Base-by-base conservation (phyloP, 2,888 invertebrate species). In the Aplocera efformata region DNA sequence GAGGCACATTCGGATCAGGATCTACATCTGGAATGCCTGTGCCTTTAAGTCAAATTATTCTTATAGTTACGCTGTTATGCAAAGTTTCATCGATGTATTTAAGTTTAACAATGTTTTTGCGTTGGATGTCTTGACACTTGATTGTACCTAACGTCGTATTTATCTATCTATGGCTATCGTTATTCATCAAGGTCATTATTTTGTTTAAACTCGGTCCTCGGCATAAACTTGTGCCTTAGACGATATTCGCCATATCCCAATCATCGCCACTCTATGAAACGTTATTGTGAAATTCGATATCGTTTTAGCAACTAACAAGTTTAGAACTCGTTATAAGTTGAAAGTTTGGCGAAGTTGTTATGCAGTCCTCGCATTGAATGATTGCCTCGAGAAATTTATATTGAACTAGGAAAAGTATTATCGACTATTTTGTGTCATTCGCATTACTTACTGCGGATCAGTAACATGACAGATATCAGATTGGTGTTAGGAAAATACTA, bases 131-230 rank as follows among this genome's bases (percentile, higher is more conserved):
- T 20, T 10, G 7, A 17, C 10, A 7, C 34, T 34, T 27, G 26
- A 42, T 47, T 36, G 31, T 37, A 33, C 13, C 5, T 3, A 44
- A 37, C 36, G 21, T 34, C 31, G 34, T 25, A 41, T 42, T 44
- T 47, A 46, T 49, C 32, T n/a, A n/a, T 21, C 34, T 24, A 33
- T 42, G 48, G 48, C n/a, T 28, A 46, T 50, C 43, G 43, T 48
- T 42, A 43, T 43, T 53, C 50, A 46, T 42, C 43, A 33, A 40
- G 13, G 26, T 33, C 40, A 47, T 41, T 25, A 44, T 47, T 49
- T 49, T 42, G 36, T 46, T 44, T 42, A 22, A 33, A 42, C 30
- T 22, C 28, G 10, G 30, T 27, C 41, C 22, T 8, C 31, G 23
- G 31, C 43, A 44, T 40, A 41, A 36, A 39, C 38, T 33, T 39